Evolutionary conservation across 2,113 vertebrate genomes (phyloP).

Genomic region (Larimichthys crocea): DNA sequence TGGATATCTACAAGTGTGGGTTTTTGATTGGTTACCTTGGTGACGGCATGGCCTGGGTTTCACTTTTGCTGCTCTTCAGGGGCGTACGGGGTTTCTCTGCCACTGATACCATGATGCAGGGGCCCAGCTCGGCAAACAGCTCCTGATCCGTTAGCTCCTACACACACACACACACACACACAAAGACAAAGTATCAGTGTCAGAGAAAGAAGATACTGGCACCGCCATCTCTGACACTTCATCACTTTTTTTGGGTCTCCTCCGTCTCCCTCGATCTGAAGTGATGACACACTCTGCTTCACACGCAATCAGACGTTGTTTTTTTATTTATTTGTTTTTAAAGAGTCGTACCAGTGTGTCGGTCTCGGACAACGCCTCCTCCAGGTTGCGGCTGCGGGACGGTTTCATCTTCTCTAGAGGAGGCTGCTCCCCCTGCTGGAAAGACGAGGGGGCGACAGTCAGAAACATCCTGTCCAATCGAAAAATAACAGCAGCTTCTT

Average conservation of each 20-base stretch:
- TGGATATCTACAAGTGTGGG: background rate
- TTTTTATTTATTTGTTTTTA: too few species aligned
- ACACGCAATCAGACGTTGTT: background rate
- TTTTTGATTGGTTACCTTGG: constrained; percentile 80
- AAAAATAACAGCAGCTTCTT: background rate
- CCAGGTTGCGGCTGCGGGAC: constrained; percentile 87
- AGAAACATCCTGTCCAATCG: background rate
- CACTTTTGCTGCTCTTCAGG: constrained; percentile 87
- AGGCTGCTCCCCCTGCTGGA: constrained; percentile 84
- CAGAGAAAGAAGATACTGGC: constrained; percentile 1
- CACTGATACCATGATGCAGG: constrained; percentile 86
- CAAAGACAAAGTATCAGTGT: constrained; percentile 29
- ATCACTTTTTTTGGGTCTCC: constrained; percentile 1
- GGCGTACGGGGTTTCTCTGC: constrained; percentile 91
- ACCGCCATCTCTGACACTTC: background rate
- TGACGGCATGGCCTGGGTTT: constrained; percentile 85
- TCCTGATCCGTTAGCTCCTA: constrained; percentile 90
- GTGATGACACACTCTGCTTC: background rate
- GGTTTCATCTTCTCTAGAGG: constrained; percentile 88
- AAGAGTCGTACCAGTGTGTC: constrained; percentile 83
- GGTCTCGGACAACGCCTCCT: constrained; percentile 86
- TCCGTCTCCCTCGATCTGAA: constrained; percentile 17
- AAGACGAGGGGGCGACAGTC: constrained; percentile 18
- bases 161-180: constrained; percentile 40
- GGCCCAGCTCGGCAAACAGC: constrained; percentile 82